These are phyloP conservation scores for Hydra vulgaris DNA, from an alignment of 30 jellyfish, hydroid and myxozoan species.

Conservation along the genomic window DNA sequence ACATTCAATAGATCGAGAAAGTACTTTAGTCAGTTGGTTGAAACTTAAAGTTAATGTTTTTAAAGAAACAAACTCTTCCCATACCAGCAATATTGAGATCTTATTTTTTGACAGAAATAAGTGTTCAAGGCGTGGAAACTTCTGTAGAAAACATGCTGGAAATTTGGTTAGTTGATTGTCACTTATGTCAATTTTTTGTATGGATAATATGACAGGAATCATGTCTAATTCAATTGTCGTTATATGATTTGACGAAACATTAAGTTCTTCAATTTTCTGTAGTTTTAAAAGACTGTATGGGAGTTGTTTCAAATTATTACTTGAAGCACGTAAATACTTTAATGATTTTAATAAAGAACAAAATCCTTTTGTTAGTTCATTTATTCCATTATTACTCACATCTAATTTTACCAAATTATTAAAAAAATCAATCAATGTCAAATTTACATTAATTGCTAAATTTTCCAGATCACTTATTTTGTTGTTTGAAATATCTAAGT, in stretches of 20 bases:
- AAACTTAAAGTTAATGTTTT: constrained; percentile 34
- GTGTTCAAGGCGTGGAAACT: constrained; percentile 54
- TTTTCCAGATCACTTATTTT: constrained; percentile 29
- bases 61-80: constrained; percentile 37
- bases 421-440: constrained; percentile 27
- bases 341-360: constrained; percentile 29
- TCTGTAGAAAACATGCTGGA: constrained; percentile 43
- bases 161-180: constrained; percentile 35
- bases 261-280: constrained; percentile 31
- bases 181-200: constrained; percentile 40
- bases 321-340: constrained; percentile 35
- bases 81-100: constrained; percentile 30
- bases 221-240: background rate
- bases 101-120: constrained; percentile 38
- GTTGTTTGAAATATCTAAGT: constrained; percentile 71
- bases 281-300: constrained; percentile 57
- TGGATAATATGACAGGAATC: constrained; percentile 22
- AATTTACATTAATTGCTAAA: constrained; percentile 10
- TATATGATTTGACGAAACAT: constrained; percentile 42
- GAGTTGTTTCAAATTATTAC: constrained; percentile 31
- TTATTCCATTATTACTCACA: constrained; percentile 37
- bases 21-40: constrained; percentile 39
- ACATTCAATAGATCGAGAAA: constrained; percentile 35
- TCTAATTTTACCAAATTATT: constrained; percentile 54
- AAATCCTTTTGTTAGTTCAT: constrained; percentile 23